phyloP scores from a whole-genome alignment of 1,140 invertebrate species.

The Amphibalanus amphitrite region DNA sequence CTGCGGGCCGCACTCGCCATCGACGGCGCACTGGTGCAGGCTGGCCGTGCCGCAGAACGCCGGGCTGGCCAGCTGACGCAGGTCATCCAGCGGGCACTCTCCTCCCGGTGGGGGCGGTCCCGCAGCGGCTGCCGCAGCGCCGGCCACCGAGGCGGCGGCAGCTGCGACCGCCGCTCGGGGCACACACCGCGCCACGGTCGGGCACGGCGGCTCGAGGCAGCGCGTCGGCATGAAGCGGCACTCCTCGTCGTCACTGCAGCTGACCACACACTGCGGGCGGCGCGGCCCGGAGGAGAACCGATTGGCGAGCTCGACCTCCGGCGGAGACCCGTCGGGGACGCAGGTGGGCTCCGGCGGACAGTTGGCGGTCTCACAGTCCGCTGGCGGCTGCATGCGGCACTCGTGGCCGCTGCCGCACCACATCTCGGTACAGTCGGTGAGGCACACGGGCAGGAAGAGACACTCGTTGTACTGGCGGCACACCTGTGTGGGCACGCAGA shows the following conservation, averaged over 20 bases:
- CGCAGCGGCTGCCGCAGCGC: no score
- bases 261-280: no score
- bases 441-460: not conserved
- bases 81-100: not conserved
- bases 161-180: no score
- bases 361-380: not conserved
- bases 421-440: not conserved
- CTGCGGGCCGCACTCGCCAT: not conserved
- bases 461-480: not conserved
- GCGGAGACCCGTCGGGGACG: not conserved
- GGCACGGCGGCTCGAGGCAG: no score
- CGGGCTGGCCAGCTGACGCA: not conserved
- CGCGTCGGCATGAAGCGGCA: no score
- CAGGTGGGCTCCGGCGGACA: not conserved
- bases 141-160: no score
- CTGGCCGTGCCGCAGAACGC: not conserved
- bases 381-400: not conserved
- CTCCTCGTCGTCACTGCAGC: no score
- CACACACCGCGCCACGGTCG: no score
- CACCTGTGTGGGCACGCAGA: not conserved
- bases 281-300: no score
- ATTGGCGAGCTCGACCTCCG: not conserved
- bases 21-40: not conserved
- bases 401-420: not conserved
- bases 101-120: constrained; percentile 31